Evolutionary conservation across 2,888 invertebrate species (phyloP), one percentile per base, ranked within the genome.

Genomic region (Tenthredo amoena): DNA sequence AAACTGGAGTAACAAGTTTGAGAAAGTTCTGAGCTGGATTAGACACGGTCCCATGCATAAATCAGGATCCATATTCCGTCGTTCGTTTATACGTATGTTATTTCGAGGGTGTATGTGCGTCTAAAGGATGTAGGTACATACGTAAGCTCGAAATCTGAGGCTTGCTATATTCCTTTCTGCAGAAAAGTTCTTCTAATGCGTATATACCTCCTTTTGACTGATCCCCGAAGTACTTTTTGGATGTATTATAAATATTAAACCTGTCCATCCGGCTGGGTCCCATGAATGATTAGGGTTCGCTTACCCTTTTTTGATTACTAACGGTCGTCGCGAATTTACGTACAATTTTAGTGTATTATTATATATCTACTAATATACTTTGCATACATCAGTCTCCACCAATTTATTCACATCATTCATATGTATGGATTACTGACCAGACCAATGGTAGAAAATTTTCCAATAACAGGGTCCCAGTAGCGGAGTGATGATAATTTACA

Each of bases 171-270:
- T 68, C 34, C 34, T 68, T 34, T n/a, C 40, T 21, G 43, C 21
- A 43, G 26, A 43, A 74, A 43, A 40, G 18, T 74, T 74, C 72
- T 43, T n/a, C 43, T 21, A 43, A 18, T 5, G 31, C 18, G 71
- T 37, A 37, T 37, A 37, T 43, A 12, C 72, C 72, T 43, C 72
- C 21, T 21, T n/a, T 74, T 21, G 43, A 10, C 2, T 43, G n/a
- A 18, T 74, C 72, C n/a, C 9, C 72, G 1, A 43, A 74, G 72
- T 21, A 74, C 72, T 74, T 74, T 74, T n/a, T 26, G 26, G 26
- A 26, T 40, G 6, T 31, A 74, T 74, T 74, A 43, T 50, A 77
- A 77, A 77, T 77, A 77, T 77, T 77, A 55, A 77, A 77, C 15
- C 77, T 55, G 34, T 77, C 76, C 34, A n/a, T 77, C 76, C 34